Percentiles rank a stretch among this genome's conserved stretches.
Conservation (phyloP, 2,797 vertebrate genomes). For the Phyllotis vaccarum region DNA sequence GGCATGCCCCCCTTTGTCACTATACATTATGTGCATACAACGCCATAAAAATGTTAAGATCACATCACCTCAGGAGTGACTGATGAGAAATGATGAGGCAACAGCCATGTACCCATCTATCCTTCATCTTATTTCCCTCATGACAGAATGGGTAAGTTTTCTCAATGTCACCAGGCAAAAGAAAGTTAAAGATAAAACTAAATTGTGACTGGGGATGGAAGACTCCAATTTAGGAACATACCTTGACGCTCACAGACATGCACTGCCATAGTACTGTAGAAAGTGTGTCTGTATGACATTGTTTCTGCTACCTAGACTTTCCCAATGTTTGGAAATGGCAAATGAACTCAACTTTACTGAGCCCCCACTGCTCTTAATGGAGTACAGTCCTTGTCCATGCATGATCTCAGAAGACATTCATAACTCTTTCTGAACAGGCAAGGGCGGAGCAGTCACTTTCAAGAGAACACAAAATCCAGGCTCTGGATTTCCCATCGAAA, state of each 20-base stretch:
- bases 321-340: background rate
- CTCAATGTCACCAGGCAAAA: background rate
- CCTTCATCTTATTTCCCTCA: conserved; percentile 7
- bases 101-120: background rate
- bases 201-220: background rate
- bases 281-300: background rate
- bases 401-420: background rate
- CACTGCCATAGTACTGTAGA: background rate
- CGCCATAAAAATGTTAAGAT: background rate
- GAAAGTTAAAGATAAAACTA: background rate
- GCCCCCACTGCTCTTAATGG: background rate
- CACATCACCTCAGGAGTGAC: background rate
- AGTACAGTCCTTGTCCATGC: background rate
- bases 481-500: background rate
- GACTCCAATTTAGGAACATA: background rate
- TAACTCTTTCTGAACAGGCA: background rate
- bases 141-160: background rate
- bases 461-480: conserved; percentile 1
- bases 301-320: background rate
- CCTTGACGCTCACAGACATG: background rate
- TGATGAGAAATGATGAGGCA: background rate
- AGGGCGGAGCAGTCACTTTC: background rate
- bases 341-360: background rate
- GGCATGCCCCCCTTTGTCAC: background rate
- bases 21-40: background rate